Conservation (phyloP, 2,797 vertebrate genomes). For the Rallus crepitans region DNA sequence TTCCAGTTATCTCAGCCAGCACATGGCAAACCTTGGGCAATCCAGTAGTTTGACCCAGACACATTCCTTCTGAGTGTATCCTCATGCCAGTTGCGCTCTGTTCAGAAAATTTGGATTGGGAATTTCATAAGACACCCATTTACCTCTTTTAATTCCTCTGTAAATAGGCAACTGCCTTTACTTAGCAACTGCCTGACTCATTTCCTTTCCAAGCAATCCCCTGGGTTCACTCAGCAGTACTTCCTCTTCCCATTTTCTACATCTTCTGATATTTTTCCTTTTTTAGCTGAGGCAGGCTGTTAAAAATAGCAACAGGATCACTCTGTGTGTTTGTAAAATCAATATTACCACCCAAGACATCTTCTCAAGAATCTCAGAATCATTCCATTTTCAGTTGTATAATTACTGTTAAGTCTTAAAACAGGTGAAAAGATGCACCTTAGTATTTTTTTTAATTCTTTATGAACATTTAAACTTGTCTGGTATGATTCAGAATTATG, state of each 20-base stretch:
- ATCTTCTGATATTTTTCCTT: slow-evolving; percentile 41
- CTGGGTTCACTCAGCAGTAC: slow-evolving; percentile 18
- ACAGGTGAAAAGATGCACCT: not conserved
- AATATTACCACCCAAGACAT: not conserved
- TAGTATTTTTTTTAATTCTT: not conserved
- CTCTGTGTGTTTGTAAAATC: not conserved
- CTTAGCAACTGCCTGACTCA: slow-evolving; percentile 54
- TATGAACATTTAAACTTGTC: not conserved
- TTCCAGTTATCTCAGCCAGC: not conserved
- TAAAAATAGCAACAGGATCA: slow-evolving; percentile 43
- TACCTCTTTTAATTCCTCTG: slow-evolving; percentile 53
- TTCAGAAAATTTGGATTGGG: not conserved
- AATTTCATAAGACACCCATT: slow-evolving; percentile 1
- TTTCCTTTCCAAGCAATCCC: slow-evolving; percentile 66
- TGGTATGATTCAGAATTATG: not conserved
- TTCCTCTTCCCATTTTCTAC: slow-evolving; percentile 70
- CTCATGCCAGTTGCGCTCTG: not conserved
- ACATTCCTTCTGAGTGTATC: not conserved
- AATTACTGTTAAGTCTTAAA: not conserved
- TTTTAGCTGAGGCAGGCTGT: not conserved
- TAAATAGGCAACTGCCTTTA: slow-evolving; percentile 48
- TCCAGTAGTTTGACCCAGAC: not conserved
- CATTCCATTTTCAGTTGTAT: not conserved
- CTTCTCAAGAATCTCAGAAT: not conserved
- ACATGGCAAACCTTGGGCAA: not conserved